Evolutionary conservation across 2,888 invertebrate species (phyloP).

Genomic region (Ecliptopera silaceata): DNA sequence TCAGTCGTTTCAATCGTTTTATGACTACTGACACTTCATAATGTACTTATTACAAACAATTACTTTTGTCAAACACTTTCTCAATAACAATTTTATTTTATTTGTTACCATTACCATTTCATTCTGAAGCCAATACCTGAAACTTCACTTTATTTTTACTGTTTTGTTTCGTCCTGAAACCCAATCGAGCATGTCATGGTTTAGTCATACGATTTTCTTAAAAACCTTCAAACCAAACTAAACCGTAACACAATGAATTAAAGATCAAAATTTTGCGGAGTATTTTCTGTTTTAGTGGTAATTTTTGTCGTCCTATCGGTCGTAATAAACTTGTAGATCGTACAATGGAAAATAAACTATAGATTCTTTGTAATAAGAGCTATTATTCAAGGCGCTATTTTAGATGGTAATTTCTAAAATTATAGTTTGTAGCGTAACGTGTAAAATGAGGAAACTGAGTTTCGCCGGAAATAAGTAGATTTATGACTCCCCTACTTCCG

Average conservation of each 20-base stretch:
- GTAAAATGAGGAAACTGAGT: conserved; percentile 1
- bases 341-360: conserved; percentile 5
- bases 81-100: too few relatives aligned
- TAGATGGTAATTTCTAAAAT: conserved; percentile 3
- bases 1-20: too few relatives aligned
- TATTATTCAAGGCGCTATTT: neutral
- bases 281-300: conserved; percentile 5
- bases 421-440: conserved; percentile 7
- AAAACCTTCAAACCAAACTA: neutral
- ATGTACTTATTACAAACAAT: too few relatives aligned
- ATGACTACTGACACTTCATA: too few relatives aligned
- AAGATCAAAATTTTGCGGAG: neutral
- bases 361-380: neutral
- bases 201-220: conserved; percentile 16
- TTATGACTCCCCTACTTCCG: neutral
- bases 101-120: too few relatives aligned
- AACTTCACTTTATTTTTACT: conserved; percentile 14
- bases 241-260: neutral
- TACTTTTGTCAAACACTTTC: too few relatives aligned
- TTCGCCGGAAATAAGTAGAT: neutral
- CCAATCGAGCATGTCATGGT: conserved; percentile 14
- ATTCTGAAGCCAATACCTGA: conserved; percentile 19
- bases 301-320: conserved; percentile 9
- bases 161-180: conserved; percentile 18
- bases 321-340: conserved; percentile 7